Percentiles rank a stretch among this genome's conserved stretches.
phyloP scores from a whole-genome alignment of 2,113 vertebrate species.

The Colaptes auratus region DNA sequence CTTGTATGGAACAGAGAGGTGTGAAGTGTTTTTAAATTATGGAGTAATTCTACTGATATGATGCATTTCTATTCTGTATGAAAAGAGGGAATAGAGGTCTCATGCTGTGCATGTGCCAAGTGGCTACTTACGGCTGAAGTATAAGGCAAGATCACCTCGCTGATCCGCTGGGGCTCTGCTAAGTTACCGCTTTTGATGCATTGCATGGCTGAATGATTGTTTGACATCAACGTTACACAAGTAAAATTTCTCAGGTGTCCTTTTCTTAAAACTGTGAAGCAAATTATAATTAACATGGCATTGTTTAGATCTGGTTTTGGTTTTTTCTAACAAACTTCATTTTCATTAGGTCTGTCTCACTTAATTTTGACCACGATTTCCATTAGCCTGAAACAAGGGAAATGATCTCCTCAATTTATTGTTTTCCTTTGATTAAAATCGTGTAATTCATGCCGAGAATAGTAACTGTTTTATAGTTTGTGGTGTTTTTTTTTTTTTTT shows the following conservation, averaged over 20 bases:
- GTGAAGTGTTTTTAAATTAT: background rate
- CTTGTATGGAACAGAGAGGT: background rate
- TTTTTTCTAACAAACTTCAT: background rate
- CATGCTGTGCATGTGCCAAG: background rate
- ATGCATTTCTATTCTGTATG: background rate
- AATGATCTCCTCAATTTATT: background rate
- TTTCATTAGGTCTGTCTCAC: background rate
- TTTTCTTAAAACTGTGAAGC: background rate
- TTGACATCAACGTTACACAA: background rate
- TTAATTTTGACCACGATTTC: background rate
- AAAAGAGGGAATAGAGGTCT: background rate
- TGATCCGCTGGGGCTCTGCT: background rate
- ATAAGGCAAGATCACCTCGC: background rate
- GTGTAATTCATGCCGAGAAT: background rate
- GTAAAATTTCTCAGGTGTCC: background rate
- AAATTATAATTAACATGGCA: background rate
- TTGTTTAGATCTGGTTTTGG: background rate
- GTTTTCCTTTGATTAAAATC: slow-evolving; percentile 32
- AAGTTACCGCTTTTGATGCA: background rate
- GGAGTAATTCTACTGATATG: background rate
- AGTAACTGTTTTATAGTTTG: background rate
- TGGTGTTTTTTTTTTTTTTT: no score
- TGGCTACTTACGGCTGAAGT: background rate
- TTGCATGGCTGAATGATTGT: background rate
- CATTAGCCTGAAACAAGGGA: background rate